These are phyloP conservation scores for Rhogogaster chlorosoma DNA, from an alignment of 2,888 invertebrate genomes.

Conservation along the genomic window DNA sequence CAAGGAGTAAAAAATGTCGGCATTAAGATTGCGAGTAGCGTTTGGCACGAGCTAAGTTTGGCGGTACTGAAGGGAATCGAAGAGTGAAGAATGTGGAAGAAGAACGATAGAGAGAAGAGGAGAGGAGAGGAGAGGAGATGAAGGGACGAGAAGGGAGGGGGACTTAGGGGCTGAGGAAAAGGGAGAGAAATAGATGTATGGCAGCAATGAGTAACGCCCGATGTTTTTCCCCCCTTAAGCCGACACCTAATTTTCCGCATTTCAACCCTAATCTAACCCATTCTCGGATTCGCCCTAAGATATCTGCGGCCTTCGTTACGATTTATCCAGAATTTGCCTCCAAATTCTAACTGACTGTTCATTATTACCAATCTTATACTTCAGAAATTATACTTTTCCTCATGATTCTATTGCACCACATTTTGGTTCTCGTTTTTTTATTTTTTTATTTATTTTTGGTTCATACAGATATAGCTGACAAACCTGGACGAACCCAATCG, in stretches of 20 bases:
- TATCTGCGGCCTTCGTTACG: slow-evolving; percentile 30
- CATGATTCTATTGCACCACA: background rate
- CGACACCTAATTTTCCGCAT: slow-evolving; percentile 55
- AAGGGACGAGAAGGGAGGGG: background rate
- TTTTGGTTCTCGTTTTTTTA: background rate
- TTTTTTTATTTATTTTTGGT: background rate
- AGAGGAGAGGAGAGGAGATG: background rate
- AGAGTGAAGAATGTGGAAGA: slow-evolving; percentile 48
- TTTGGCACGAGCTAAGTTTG: slow-evolving; percentile 39
- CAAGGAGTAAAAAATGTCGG: slow-evolving; percentile 64
- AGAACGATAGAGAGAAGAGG: slow-evolving; percentile 20
- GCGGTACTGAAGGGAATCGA: slow-evolving; percentile 28
- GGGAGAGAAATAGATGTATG: slow-evolving; percentile 59
- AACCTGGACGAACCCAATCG: background rate
- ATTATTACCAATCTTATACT: background rate
- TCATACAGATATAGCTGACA: background rate
- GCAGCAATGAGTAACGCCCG: slow-evolving; percentile 61
- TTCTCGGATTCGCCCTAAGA: slow-evolving; percentile 48
- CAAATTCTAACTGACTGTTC: background rate
- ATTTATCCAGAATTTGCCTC: background rate
- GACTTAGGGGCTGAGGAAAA: slow-evolving; percentile 28
- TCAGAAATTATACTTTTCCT: background rate
- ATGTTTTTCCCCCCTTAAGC: slow-evolving; percentile 57
- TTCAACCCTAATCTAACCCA: slow-evolving; percentile 55
- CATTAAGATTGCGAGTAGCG: slow-evolving; percentile 57